Evolutionary conservation across 2,888 invertebrate genomes (phyloP), one percentile per base, ranked within the genome.

Genomic region (Diplolepis rosae): DNA sequence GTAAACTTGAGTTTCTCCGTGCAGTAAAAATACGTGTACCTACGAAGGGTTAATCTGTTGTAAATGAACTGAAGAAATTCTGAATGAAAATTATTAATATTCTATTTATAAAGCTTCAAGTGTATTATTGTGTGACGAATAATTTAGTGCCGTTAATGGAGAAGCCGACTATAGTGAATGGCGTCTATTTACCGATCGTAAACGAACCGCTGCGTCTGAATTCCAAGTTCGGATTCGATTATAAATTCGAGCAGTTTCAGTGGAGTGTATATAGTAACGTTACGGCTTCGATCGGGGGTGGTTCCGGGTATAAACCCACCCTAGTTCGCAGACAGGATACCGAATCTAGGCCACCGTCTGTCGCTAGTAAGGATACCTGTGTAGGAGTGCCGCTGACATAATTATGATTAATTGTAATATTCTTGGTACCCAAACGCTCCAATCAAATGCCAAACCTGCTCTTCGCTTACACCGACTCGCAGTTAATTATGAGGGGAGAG

Each of bases 361-460:
- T 75, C 75, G 73, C 74, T 70, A 71, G 71, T 67, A 71, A 71
- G 68, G 68, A 66, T 13, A 42, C 65, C 56, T 30, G 28, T 66
- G 74, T 70, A 71, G 80, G 76, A 76, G 72, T 82, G 80, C 75
- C 72, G 69, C 69, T 78, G 80, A 81, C 79, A 75, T 81, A 81
- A 81, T 82, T 82, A 80, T 80, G 82, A 82, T 82, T 81, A 79
- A 81, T 80, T 79, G 76, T 80, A 79, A 82, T 80, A 78, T 77
- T 39, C 39, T n/a, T 39, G 61, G 39, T 24, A 61, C 24, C 61
- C n/a, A 61, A 24, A 61, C 61, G 39, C 39, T 24, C 39, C 61
- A 61, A 39, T 39, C 39, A 61, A 61, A 39, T 35, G 24, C 22
- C 61, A 61, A 39, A 61, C 61, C 74, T 67, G 56, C 65, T 69